Evolutionary conservation across 2,113 vertebrate species (phyloP), one percentile per base, ranked within the genome.

Genomic region (Psilopsiagon aymara): DNA sequence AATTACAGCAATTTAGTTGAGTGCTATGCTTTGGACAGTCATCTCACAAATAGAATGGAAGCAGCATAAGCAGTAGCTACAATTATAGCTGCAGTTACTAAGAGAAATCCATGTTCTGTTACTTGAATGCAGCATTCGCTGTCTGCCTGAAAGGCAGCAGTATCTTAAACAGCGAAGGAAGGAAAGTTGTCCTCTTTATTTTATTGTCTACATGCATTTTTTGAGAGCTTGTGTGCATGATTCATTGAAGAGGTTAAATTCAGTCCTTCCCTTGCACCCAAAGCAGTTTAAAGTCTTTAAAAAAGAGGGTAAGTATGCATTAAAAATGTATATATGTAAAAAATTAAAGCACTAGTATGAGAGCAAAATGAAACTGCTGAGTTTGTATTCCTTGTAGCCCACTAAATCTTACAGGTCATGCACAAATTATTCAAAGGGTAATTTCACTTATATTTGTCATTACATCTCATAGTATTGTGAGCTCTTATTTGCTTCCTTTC

Each of bases 11-110:
- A 15, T 93, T 90, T 44, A 64, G 8, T 70, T 57, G 79, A 84
- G 53, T 73, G 77, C 90, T 88, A 51, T 11, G 39, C 69, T 84
- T 84, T 82, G 88, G 82, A 78, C 73, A 55, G n/a, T 88, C 75
- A 19, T 51, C 64, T 37, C 27, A 21, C 60, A 86, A 59, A 84
- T 39, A 82, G 59, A 69, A 60, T 88, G 52, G 82, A 88, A 88
- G 68, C 64, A 63, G 64, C 23, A 33, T 83, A 81, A 94, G 55
- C 64, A 66, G 64, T 77, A 95, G 76, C 64, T 96, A 39, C 76
- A 93, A 73, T 92, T 94, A 92, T 81, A 95, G 82, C 76, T 75
- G 27, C 88, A 91, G 94, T 94, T 95, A 95, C 94, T 92, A 62
- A 52, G 94, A 93, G 82, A 95, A 83, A 88, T 68, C 43, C 60